phyloP scores from a whole-genome alignment of 2,113 vertebrate genomes.

The Vicugna pacos region DNA sequence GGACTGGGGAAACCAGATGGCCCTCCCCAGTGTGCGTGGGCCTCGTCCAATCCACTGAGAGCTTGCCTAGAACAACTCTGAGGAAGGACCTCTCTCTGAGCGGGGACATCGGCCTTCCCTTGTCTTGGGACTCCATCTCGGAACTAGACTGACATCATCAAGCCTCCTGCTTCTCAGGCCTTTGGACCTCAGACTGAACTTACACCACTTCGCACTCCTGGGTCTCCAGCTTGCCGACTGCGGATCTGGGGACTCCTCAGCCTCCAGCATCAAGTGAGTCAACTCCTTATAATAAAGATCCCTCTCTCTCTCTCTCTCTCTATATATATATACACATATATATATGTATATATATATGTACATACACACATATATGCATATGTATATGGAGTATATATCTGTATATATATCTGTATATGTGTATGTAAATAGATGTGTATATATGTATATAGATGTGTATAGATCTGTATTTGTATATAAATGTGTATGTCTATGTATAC shows the following conservation, averaged over 20 bases:
- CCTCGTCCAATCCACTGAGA: background rate
- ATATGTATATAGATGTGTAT: background rate
- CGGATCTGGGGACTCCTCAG: background rate
- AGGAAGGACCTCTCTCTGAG: no score
- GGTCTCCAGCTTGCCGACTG: background rate
- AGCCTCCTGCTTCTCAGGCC: background rate
- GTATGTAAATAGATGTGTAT: background rate
- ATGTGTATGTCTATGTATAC: background rate
- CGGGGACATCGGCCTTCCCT: background rate
- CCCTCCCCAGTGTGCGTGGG: background rate
- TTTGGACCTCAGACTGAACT: background rate
- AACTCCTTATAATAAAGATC: background rate
- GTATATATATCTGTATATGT: background rate
- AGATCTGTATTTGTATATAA: background rate
- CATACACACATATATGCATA: background rate
- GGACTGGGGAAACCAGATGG: background rate
- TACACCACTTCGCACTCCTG: background rate
- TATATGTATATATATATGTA: no score
- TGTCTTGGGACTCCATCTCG: background rate
- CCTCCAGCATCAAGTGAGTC: background rate
- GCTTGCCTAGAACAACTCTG: background rate
- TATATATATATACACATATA: background rate
- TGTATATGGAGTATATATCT: background rate
- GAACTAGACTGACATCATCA: no score
- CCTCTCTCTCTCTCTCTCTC: rapidly evolving